phyloP scores from a whole-genome alignment of 2,797 vertebrate genomes.

The Smutsia gigantea region DNA sequence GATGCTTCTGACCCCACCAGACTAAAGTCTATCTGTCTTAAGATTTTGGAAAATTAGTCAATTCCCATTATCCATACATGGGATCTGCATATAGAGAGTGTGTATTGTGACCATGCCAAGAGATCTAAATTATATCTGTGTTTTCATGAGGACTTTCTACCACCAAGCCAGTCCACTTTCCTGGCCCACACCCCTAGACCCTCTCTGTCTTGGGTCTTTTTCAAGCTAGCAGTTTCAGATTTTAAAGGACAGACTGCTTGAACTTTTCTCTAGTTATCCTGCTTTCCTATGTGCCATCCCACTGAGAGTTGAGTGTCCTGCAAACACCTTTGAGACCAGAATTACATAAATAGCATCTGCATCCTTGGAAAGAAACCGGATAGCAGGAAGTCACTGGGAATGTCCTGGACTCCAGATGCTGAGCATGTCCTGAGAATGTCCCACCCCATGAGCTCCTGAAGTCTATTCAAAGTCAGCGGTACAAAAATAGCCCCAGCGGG shows the following conservation, averaged over 20 bases:
- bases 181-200: background rate
- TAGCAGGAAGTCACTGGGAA: background rate
- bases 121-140: background rate
- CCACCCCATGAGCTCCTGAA: background rate
- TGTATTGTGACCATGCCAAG: background rate
- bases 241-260: background rate
- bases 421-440: background rate
- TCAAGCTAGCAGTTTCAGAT: background rate
- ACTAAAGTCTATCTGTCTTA: slow-evolving; percentile 5
- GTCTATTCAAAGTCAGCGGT: background rate
- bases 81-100: background rate
- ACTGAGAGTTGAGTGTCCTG: background rate
- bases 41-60: slow-evolving; percentile 15
- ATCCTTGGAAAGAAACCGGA: slow-evolving; percentile 33
- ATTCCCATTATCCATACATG: background rate
- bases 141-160: background rate
- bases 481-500: slow-evolving; percentile 29
- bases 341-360: background rate
- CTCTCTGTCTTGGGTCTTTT: background rate
- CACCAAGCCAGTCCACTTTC: background rate
- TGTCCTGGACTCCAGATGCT: background rate
- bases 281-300: background rate
- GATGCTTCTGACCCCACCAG: background rate
- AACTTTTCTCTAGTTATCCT: background rate
- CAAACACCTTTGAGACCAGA: background rate